phyloP scores from a whole-genome alignment of 2,888 invertebrate genomes.

The Nomada fabriciana region DNA sequence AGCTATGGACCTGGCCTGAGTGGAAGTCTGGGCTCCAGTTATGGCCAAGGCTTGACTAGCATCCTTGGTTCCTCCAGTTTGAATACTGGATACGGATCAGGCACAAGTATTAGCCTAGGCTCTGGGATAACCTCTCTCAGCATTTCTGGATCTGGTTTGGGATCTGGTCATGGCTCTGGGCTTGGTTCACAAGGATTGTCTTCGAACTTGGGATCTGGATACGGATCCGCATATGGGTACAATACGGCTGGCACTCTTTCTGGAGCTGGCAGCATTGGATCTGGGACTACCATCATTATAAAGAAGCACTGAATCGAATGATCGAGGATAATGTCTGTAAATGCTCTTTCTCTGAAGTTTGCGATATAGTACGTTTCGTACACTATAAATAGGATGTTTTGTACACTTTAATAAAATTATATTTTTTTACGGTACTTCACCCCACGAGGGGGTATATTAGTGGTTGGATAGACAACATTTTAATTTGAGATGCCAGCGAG shows the following conservation, averaged over 20 bases:
- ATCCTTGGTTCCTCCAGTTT: neutral
- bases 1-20: neutral
- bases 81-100: neutral
- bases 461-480: too few relatives aligned
- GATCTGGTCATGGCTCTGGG: neutral
- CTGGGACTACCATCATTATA: neutral
- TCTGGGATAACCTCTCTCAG: neutral
- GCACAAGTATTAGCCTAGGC: neutral
- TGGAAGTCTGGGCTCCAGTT: neutral
- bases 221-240: conserved; percentile 18
- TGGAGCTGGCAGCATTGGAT: neutral
- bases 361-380: too few relatives aligned
- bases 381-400: conserved; percentile 1
- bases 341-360: too few relatives aligned
- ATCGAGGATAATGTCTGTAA: neutral
- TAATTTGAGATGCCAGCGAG: too few relatives aligned
- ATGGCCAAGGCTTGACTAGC: neutral
- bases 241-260: neutral
- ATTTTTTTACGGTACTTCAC: conserved; percentile 16
- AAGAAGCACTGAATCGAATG: conserved; percentile 8
- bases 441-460: neutral
- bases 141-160: conserved; percentile 9
- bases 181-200: conserved; percentile 8
- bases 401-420: conserved; percentile 34
- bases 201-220: neutral